Evolutionary conservation across 2,888 invertebrate species (phyloP).

Genomic region (Drosophila picticornis): DNA sequence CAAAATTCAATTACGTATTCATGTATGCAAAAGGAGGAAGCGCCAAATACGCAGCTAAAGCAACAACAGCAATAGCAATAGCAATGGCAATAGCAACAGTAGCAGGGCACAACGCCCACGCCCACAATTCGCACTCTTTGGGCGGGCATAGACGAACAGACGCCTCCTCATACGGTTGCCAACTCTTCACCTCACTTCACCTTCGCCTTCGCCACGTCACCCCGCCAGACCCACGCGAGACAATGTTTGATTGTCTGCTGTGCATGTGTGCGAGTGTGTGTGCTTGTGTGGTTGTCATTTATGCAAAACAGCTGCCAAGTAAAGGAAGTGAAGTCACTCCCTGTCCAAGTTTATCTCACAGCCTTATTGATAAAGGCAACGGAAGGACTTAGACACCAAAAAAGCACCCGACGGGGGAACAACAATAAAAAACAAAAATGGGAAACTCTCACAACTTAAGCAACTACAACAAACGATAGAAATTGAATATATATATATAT

Average conservation of each 20-base stretch:
- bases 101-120: conserved; percentile 38
- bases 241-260: conserved; percentile 64
- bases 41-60: conserved; percentile 68
- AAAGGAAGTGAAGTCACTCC: conserved; percentile 66
- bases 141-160: conserved; percentile 58
- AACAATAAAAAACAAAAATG: conserved; percentile 12
- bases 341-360: conserved; percentile 69
- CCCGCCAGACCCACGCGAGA: conserved; percentile 35
- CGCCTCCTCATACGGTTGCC: conserved; percentile 58
- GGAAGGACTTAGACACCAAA: conserved; percentile 75
- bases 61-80: conserved; percentile 32
- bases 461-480: neutral
- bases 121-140: conserved; percentile 44
- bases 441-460: conserved; percentile 26
- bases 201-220: neutral
- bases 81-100: conserved; percentile 23
- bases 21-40: conserved; percentile 77
- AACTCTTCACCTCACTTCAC: conserved; percentile 29
- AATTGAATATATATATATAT: neutral
- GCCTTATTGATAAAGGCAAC: conserved; percentile 75
- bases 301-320: conserved; percentile 78
- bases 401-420: conserved; percentile 42
- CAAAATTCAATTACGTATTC: conserved; percentile 80
- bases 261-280: conserved; percentile 22
- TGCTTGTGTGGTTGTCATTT: conserved; percentile 64